phyloP scores from a whole-genome alignment of 2,113 vertebrate species.

The Microtus pennsylvanicus region DNA sequence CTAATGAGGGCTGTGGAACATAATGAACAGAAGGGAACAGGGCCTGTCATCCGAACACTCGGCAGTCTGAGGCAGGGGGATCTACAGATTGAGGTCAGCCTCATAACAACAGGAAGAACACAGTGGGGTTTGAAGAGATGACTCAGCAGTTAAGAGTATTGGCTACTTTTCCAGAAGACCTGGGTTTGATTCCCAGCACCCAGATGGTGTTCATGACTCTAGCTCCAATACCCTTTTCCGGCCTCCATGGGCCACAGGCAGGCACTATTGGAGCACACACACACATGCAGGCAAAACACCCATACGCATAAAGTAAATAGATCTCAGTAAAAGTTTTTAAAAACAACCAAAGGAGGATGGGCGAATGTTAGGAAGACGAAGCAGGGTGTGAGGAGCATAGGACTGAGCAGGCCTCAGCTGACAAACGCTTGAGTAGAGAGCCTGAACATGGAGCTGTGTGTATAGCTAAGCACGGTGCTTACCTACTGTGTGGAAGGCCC shows the following conservation, averaged over 20 bases:
- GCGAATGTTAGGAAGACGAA: not conserved
- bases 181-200: not conserved
- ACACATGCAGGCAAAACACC: not conserved
- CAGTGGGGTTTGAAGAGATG: no score
- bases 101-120: not conserved
- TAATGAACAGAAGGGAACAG: not conserved
- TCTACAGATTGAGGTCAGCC: not conserved
- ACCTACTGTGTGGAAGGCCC: not conserved
- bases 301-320: not conserved
- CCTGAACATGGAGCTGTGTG: not conserved
- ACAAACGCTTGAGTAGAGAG: not conserved
- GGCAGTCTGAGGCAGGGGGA: not conserved
- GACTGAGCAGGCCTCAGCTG: not conserved
- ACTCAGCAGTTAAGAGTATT: not conserved
- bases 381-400: not conserved
- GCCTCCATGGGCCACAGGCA: not conserved
- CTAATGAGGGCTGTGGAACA: not conserved
- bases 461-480: not conserved
- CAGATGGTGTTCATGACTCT: not conserved
- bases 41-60: not conserved
- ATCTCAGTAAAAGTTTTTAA: not conserved
- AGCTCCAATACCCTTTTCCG: not conserved
- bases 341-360: not conserved
- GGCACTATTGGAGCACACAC: not conserved
- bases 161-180: not conserved